Evolutionary conservation across 1,140 invertebrate genomes (phyloP), one percentile per base, ranked within the genome.

Genomic region (Telenomus remus): DNA sequence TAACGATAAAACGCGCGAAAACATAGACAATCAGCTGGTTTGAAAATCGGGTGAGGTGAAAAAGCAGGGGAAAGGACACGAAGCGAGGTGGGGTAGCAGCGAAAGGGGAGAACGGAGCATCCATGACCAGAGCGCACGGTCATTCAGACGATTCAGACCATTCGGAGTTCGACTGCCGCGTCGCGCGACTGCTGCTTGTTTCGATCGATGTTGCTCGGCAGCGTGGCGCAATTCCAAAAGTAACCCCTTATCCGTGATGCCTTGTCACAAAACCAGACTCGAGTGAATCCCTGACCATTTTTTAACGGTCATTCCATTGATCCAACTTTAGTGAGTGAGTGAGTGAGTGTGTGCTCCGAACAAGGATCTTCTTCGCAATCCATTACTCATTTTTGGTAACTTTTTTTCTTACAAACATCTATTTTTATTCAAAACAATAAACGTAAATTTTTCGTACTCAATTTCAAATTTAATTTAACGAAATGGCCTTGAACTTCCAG

Each of bases 101-200:
- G 35, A 42, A 47, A 48, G 44, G 19, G 49, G 65, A 66, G 55
- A 63, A 37, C 64, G 12, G 49, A 69, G 57, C 64, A 71, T 71
- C 69, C 59, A 70, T 64, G 61, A 59, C 70, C 79, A 72, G 63
- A 47, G 53, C 59, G 68, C 76, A 57, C 72, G 37, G 51, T 80
- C 81, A 80, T 79, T 82, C 80, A 76, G 72, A 78, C 78, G 47
- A 72, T 72, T 72, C 60, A 76, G 72, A 78, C 78, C 54, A 72
- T 72, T 72, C 60, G 14, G 54, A 72, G 69, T 78, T 68, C 77
- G 80, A 78, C 79, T 74, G 80, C 48, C 80, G 78, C 69, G 71
- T 54, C 61, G 72, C 35, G 79, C 74, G 59, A 76, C 54, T 76
- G 59, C 78, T 69, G 76, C 47, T 72, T 75, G 50, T 60, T 11